Evolutionary conservation across 1,140 invertebrate species (phyloP), one percentile per base, ranked within the genome.

Genomic region (Lucilia cuprina): DNA sequence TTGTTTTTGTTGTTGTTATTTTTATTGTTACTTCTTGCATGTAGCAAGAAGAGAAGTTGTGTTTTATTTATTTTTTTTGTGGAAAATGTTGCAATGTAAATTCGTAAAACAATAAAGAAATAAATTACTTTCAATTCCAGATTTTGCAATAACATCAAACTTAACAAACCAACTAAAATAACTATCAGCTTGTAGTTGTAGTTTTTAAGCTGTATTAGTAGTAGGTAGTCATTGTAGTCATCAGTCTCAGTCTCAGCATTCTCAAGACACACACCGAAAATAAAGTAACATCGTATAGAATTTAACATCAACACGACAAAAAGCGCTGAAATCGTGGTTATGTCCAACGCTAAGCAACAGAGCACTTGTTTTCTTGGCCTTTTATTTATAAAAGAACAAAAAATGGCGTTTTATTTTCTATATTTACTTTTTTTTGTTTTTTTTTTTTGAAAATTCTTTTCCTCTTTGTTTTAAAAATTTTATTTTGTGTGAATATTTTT

Each of bases 41-140:
- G 14, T 60, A 60, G 5, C 41, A 41, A 41, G 41, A 41, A 10
- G 7, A n/a, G 5, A 5, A 14, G 50, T 60, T 60, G 50, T n/a
- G 25, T 30, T 30, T 1, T 30, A 3, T 60, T 14, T 60, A n/a
- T 60, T 60, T 60, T 60, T 2, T 14, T 60, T 60, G 41, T 17
- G 13, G 34, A 14, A 80, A 80, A 80, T 80, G 77, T 80, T 80
- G 88, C 88, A 89, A 89, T 89, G 88, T 89, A 89, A 89, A 89
- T 89, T 89, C 88, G 88, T 89, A 89, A 89, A 89, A 89, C 88
- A 89, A 89, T 89, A 89, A 89, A 89, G 88, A 89, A 89, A 89
- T 89, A 89, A 89, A 89, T 89, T 89, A 89, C 88, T 89, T 89
- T 89, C 88, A 87, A 80, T 80, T 49, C 77, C 25, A 80, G 77